Evolutionary conservation across 2,113 vertebrate genomes (phyloP).

Genomic region (Sander lucioperca): DNA sequence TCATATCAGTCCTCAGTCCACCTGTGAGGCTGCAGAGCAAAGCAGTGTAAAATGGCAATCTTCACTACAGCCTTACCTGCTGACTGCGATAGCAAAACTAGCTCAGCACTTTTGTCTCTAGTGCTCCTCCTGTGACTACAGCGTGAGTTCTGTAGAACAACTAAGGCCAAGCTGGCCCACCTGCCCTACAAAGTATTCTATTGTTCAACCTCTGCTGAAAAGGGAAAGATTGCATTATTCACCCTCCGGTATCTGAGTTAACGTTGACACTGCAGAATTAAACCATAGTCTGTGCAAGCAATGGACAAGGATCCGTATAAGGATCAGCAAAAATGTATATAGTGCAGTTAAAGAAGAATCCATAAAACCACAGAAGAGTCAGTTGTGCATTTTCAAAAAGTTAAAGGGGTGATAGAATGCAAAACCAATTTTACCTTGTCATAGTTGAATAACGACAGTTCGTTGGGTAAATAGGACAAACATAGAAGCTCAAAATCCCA

Average conservation of each 20-base stretch:
- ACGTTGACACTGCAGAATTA: slow-evolving; percentile 57
- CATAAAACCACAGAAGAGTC: not conserved
- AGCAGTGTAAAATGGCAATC: slow-evolving; percentile 61
- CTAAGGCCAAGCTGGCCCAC: slow-evolving; percentile 67
- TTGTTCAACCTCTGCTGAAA: slow-evolving; percentile 67
- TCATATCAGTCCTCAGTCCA: slow-evolving; percentile 58
- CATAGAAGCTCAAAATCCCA: too few relatives aligned
- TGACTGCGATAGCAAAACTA: slow-evolving; percentile 57
- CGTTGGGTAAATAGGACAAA: too few relatives aligned
- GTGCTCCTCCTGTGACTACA: slow-evolving; percentile 57
- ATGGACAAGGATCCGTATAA: slow-evolving; percentile 14
- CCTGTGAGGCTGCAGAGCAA: slow-evolving; percentile 59
- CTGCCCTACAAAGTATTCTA: slow-evolving; percentile 67
- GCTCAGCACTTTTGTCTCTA: slow-evolving; percentile 67
- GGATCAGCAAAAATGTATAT: slow-evolving; percentile 27
- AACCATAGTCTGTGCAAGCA: slow-evolving; percentile 55
- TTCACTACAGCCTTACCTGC: slow-evolving; percentile 56
- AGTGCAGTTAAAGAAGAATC: slow-evolving; percentile 12
- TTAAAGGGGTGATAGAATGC: not conserved
- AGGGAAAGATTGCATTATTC: slow-evolving; percentile 55
- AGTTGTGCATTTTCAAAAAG: not conserved
- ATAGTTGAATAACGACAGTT: too few relatives aligned
- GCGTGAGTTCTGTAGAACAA: slow-evolving; percentile 52
- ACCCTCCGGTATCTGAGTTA: slow-evolving; percentile 51
- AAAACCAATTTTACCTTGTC: too few relatives aligned